A percentile compares a stretch with the other conserved stretches of the same genome.
phyloP scores from a whole-genome alignment of 2,113 vertebrate genomes.

The Calyptommatus sinebrachiatus region DNA sequence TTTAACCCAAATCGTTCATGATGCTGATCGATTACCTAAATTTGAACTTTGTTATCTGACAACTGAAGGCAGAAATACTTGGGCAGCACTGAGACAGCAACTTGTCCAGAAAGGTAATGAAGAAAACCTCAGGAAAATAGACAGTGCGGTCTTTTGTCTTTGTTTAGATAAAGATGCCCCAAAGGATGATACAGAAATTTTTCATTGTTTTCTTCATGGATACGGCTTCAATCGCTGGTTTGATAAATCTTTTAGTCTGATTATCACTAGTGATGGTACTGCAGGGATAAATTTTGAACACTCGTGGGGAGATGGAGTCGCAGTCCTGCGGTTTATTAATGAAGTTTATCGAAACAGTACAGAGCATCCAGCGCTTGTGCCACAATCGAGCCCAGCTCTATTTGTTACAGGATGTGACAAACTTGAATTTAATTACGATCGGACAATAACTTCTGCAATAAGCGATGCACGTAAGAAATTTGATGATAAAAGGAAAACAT shows the following conservation, averaged over 20 bases:
- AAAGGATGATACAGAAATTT: constrained; percentile 69
- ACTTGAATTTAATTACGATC: constrained; percentile 72
- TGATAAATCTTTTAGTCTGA: constrained; percentile 77
- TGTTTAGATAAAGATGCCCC: constrained; percentile 71
- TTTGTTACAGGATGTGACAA: constrained; percentile 64
- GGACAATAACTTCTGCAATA: constrained; percentile 65
- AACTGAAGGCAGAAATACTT: constrained; percentile 76
- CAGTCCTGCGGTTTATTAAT: constrained; percentile 75
- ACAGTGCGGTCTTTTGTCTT: constrained; percentile 75
- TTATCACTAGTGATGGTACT: constrained; percentile 71
- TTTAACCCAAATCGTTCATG: constrained; percentile 65
- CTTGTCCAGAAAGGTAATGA: constrained; percentile 69
- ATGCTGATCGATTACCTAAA: constrained; percentile 48
- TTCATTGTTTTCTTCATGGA: constrained; percentile 78
- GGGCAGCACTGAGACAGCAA: constrained; percentile 70
- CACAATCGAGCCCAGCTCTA: constrained; percentile 54
- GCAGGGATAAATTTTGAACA: constrained; percentile 78
- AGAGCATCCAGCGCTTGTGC: constrained; percentile 64
- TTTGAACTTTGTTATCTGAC: constrained; percentile 72
- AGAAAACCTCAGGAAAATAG: constrained; percentile 63
- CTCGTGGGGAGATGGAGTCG: constrained; percentile 78
- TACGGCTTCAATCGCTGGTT: constrained; percentile 75
- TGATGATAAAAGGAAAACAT: constrained; percentile 60
- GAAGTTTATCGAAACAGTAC: constrained; percentile 77
- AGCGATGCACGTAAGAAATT: constrained; percentile 71